These are phyloP conservation scores for Cottoperca gobio DNA, from an alignment of 2,797 vertebrate genomes.

Conservation along the genomic window DNA sequence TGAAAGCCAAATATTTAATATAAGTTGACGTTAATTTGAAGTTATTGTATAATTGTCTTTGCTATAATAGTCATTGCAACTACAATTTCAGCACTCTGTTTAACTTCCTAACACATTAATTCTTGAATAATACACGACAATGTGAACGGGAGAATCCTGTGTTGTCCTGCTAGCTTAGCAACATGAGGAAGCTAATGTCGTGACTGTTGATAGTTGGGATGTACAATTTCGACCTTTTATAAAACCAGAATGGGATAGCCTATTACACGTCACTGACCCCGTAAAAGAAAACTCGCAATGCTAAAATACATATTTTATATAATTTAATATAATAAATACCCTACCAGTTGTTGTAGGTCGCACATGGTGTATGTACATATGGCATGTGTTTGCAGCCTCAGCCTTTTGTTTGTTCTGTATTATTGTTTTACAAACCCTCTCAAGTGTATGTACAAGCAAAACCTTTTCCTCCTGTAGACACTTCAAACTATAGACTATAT, in stretches of 20 bases:
- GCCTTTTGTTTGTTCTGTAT: slow-evolving; percentile 34
- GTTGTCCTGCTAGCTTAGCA: slow-evolving; percentile 69
- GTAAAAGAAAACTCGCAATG: rapidly evolving
- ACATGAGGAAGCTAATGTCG: slow-evolving; percentile 56
- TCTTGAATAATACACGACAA: no score
- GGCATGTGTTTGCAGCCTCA: slow-evolving; percentile 7
- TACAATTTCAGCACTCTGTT: not conserved
- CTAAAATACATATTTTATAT: not conserved
- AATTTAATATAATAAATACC: not conserved
- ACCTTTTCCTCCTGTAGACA: not conserved
- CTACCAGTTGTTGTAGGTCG: not conserved
- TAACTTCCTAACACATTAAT: rapidly evolving
- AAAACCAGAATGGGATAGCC: not conserved
- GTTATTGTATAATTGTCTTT: rapidly evolving
- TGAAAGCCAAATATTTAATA: not conserved
- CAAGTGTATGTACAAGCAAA: not conserved
- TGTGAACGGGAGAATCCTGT: not conserved
- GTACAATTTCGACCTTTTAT: not conserved
- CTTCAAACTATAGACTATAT: not conserved
- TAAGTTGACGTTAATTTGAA: not conserved
- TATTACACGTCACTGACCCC: rapidly evolving
- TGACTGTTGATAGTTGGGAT: slow-evolving; percentile 35
- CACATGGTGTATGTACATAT: slow-evolving; percentile 30
- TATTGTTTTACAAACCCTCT: slow-evolving; percentile 10
- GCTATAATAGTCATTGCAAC: rapidly evolving